These are phyloP conservation scores for Pseudomugil tenellus DNA, from an alignment of 2,797 vertebrate species.

Conservation along the genomic window DNA sequence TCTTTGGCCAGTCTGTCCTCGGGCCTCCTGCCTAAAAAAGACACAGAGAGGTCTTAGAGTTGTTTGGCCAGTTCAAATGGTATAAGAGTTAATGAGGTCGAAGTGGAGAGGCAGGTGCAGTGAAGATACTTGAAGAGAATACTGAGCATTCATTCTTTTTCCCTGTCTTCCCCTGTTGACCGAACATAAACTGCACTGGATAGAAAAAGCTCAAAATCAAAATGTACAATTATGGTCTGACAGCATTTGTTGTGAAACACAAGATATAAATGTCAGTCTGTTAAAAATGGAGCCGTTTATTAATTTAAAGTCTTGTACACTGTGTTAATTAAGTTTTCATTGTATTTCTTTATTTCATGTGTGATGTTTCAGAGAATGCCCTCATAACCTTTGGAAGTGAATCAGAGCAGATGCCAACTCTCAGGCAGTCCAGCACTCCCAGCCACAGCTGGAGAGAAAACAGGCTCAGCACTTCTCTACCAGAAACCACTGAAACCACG, in stretches of 20 bases:
- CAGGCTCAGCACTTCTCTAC: conserved; percentile 70
- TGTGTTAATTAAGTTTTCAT: background rate
- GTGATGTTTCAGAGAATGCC: conserved; percentile 85
- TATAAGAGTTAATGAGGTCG: conserved; percentile 80
- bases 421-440: conserved; percentile 71
- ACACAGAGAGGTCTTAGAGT: conserved; percentile 79
- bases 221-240: conserved; percentile 28
- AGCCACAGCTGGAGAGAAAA: conserved; percentile 79
- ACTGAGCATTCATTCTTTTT: conserved; percentile 68
- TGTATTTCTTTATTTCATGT: conserved; percentile 3
- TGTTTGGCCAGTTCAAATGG: conserved; percentile 78
- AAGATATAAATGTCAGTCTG: conserved; percentile 21
- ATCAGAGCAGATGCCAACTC: conserved; percentile 79
- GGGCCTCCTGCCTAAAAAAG: conserved; percentile 65
- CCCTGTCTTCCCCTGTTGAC: conserved; percentile 31
- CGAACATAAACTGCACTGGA: conserved; percentile 22
- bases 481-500: conserved; percentile 76
- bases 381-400: conserved; percentile 89
- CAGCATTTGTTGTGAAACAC: conserved; percentile 34
- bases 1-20: conserved; percentile 56
- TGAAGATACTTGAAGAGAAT: conserved; percentile 78
- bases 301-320: background rate
- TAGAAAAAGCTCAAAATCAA: conserved; percentile 29
- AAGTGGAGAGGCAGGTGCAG: conserved; percentile 83
- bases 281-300: conserved; percentile 3